Evolutionary conservation across 2,888 invertebrate species (phyloP), one percentile per base, ranked within the genome.

Genomic region (Ellobium chinense): DNA sequence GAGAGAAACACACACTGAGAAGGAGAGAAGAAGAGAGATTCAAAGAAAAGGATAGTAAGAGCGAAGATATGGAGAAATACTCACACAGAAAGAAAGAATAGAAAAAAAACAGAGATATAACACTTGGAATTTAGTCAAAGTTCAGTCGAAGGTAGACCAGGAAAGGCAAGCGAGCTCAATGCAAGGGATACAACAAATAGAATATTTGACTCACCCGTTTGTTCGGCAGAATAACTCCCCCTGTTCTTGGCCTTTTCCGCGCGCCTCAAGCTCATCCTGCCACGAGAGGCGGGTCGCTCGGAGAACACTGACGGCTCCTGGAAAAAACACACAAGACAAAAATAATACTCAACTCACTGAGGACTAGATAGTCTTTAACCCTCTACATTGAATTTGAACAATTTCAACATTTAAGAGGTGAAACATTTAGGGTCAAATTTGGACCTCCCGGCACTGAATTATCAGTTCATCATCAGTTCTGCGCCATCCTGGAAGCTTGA

Each of bases 201-300:
- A 31, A 31, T 56, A 24, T 27, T 12, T 1, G n/a, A 82, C 85
- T 82, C 81, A 89, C 89, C 89, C 68, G 82, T 84, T 60, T 86
- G 86, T 29, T 89, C 89, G 0, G 84, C 81, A 2, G 86, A 86
- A 80, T 86, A 88, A 80, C 89, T 89, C 69, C 88, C 89, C 82
- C 89, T 80, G 72, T 89, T 89, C 68, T 85, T 87, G 24, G 85
- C 84, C 69, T 87, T 87, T 24, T 89, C 89, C n/a, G 85, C 86
- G 36, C 88, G 83, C 27, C 89, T 78, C 2, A 89, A 82, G 75
- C 89, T 89, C 88, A 89, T 89, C 69, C 86, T 88, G 84, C 85
- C 79, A 27, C 83, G 82, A 2, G 85, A 83, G 63, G 86, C 84
- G 34, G 79, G 73, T 21, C 84, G 62, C 58, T 84, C 84, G 54